Percentiles rank a stretch among this genome's conserved stretches.
phyloP scores from a whole-genome alignment of 2,113 vertebrate genomes.

The Pteronura brasiliensis region DNA sequence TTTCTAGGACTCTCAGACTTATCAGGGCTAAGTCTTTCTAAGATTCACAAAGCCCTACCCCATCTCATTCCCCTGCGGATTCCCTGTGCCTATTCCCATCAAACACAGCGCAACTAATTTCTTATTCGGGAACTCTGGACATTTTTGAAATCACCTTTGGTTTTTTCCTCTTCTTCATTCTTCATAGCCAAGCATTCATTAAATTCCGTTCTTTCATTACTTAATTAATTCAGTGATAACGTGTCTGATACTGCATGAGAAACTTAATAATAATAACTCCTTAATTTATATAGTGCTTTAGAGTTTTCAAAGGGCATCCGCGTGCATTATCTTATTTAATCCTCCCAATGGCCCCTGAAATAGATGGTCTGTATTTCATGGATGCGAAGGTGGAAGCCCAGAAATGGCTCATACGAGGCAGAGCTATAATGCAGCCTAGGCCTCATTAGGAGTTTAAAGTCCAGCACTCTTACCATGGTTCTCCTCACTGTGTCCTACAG shows the following conservation, averaged over 20 bases:
- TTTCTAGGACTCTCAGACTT: not conserved
- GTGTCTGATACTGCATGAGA: slow-evolving; percentile 23
- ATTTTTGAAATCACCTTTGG: not conserved
- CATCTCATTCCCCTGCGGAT: not conserved
- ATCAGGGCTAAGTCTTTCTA: not conserved
- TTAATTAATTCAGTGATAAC: slow-evolving; percentile 41
- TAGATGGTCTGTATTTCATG: not conserved
- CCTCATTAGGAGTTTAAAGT: not conserved
- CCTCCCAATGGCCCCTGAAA: not conserved
- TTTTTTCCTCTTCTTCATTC: slow-evolving; percentile 15
- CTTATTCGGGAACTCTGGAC: not conserved
- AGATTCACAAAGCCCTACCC: not conserved
- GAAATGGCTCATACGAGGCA: not conserved
- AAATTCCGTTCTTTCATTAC: slow-evolving; percentile 13
- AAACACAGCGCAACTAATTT: not conserved
- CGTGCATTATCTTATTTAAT: slow-evolving; percentile 15
- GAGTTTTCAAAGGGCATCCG: not conserved
- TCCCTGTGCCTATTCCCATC: not conserved
- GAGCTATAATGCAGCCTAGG: not conserved
- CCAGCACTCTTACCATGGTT: rapidly evolving
- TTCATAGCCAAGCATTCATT: slow-evolving; percentile 21
- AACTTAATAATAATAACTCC: slow-evolving; percentile 29
- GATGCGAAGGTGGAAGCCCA: not conserved
- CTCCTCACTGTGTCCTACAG: not conserved
- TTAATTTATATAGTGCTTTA: slow-evolving; percentile 44